Evolutionary conservation across 2,888 invertebrate species (phyloP).

Genomic region (Apocheima hispidaria): DNA sequence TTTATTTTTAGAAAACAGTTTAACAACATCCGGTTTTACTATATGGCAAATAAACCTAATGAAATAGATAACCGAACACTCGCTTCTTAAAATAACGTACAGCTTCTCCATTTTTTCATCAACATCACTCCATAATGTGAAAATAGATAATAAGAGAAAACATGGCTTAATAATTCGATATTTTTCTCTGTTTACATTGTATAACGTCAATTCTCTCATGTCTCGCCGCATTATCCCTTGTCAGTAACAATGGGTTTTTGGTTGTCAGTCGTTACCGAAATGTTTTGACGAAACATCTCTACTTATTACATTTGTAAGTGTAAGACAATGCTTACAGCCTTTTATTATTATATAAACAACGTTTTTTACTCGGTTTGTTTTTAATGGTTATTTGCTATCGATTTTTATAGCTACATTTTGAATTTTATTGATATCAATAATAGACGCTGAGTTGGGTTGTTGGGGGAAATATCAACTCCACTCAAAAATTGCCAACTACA

Average conservation of each 20-base stretch:
- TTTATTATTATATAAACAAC: slow-evolving; percentile 26
- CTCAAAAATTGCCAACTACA: too few species aligned
- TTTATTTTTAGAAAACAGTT: too few species aligned
- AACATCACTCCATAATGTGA: slow-evolving; percentile 10
- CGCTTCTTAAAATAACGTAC: neutral
- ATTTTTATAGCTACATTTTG: too few species aligned
- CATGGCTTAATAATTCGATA: slow-evolving; percentile 19
- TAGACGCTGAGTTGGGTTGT: too few species aligned
- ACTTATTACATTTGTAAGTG: slow-evolving; percentile 31
- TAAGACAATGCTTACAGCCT: slow-evolving; percentile 29
- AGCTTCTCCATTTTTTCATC: neutral
- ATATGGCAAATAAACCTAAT: neutral
- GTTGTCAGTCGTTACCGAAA: slow-evolving; percentile 52
- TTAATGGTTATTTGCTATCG: too few species aligned
- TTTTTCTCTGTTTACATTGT: slow-evolving; percentile 42
- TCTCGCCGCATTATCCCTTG: slow-evolving; percentile 67
- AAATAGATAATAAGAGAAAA: slow-evolving; percentile 25
- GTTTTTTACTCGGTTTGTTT: neutral
- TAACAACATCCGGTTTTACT: too few species aligned
- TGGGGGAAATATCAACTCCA: too few species aligned
- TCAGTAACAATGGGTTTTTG: slow-evolving; percentile 65
- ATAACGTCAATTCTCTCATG: slow-evolving; percentile 46
- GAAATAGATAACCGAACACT: neutral
- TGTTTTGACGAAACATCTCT: slow-evolving; percentile 25
- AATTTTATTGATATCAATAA: too few species aligned